A percentile compares a stretch with the other conserved stretches of the same genome.
Evolutionary conservation across 1,140 invertebrate genomes (phyloP).

Genomic region (Parasteatoda tepidariorum): DNA sequence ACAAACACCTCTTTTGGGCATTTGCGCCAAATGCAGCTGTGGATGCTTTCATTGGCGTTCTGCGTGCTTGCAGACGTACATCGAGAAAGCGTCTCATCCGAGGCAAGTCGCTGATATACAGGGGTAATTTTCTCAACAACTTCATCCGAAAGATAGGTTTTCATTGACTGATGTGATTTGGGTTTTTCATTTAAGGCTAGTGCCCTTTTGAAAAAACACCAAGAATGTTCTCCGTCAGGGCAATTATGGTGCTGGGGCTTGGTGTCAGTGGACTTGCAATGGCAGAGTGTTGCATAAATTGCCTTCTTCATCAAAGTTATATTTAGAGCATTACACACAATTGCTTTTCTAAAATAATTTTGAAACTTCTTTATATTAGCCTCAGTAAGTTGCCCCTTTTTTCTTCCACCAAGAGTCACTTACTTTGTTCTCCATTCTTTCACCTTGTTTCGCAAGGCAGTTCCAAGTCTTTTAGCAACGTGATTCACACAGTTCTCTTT

Average conservation of each 20-base stretch:
- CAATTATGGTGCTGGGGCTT: not conserved
- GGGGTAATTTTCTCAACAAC: not conserved
- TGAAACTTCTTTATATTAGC: not conserved
- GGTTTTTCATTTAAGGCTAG: not conserved
- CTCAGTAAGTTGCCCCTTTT: not conserved
- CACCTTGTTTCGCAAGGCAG: not conserved
- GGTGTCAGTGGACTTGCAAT: not conserved
- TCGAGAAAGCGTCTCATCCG: not conserved
- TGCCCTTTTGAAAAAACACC: not conserved
- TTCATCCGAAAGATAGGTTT: not conserved
- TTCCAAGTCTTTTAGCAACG: not conserved
- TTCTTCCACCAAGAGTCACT: not conserved
- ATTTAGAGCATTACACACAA: not conserved
- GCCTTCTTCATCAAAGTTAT: not conserved
- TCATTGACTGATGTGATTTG: not conserved
- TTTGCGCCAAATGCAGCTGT: not conserved
- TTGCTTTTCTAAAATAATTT: not conserved
- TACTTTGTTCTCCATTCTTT: not conserved
- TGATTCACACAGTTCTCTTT: not conserved
- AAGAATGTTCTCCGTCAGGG: not conserved
- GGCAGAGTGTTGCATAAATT: not conserved
- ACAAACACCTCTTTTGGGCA: too few relatives aligned
- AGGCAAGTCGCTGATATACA: not conserved
- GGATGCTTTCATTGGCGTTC: not conserved
- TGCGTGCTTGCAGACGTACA: not conserved